Conservation (phyloP, 2,888 invertebrate species). For the Rhyacophila evoluta region DNA sequence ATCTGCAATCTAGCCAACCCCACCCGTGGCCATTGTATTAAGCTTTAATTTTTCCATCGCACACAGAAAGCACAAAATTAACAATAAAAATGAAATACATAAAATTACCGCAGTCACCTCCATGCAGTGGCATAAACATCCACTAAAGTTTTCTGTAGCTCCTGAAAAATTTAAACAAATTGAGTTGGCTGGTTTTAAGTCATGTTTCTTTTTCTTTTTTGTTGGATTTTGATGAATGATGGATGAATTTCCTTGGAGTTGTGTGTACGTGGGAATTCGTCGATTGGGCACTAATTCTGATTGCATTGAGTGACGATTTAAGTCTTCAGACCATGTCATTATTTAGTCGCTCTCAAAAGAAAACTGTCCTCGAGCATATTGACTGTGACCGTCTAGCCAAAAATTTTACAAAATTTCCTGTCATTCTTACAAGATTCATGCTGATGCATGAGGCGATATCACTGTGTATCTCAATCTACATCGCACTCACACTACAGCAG, state of each 20-base stretch:
- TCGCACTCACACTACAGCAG: conserved; percentile 73
- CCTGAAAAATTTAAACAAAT: no score
- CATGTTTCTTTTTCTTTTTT: no score
- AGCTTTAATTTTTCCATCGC: no score
- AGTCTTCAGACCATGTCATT: conserved; percentile 78
- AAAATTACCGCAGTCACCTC: no score
- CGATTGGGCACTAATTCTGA: conserved; percentile 82
- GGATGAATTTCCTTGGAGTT: conserved; percentile 76
- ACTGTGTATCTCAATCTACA: conserved; percentile 73
- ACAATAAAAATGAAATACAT: no score
- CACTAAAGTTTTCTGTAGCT: no score
- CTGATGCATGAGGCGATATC: conserved; percentile 75
- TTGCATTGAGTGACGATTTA: conserved; percentile 78
- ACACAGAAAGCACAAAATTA: no score
- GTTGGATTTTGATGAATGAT: conserved; percentile 65
- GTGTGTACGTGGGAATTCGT: conserved; percentile 80
- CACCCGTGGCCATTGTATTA: no score
- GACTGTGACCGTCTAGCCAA: conserved; percentile 72
- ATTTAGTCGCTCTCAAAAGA: conserved; percentile 71
- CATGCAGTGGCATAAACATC: no score
- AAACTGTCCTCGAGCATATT: conserved; percentile 69
- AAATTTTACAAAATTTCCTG: conserved; percentile 73
- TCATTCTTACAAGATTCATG: conserved; percentile 78
- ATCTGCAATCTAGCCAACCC: no score
- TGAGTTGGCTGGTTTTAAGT: no score